Evolutionary conservation across 2,888 invertebrate species (phyloP), one percentile per base, ranked within the genome.

Genomic region (Mesoligia furuncula): DNA sequence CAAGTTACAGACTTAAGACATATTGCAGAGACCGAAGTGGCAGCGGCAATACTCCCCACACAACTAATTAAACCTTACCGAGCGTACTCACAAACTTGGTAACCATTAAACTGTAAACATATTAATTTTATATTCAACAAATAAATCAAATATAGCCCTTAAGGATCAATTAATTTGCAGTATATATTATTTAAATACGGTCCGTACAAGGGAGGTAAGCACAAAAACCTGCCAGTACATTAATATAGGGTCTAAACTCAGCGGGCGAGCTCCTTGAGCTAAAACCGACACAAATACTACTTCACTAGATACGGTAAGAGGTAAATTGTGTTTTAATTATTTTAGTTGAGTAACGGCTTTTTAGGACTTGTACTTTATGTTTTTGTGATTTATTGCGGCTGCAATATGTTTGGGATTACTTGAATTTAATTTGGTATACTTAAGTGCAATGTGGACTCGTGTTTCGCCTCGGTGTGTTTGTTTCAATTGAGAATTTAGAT

Each of bases 251-350:
- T 69, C 62, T 85, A 64, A 67, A 51, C 87, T 17, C 87, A 85
- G 85, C 79, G 78, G 87, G 87, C 24, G 85, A 75, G 45, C 76
- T 81, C 87, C 85, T 85, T 83, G 85, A 83, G 81, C 79, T 77
- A 74, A 54, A 85, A 78, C 73, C 64, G 62, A 67, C 78, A 66
- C 39, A 48, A 73, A 71, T 75, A 84, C 57, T 45, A 3, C 36
- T 1, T 39, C 2, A 31, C 84, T 84, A 68, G 70, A 84, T 79
- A 79, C 48, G 79, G 85, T 42, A n/a, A 27, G 59, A 71, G 7
- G 36, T 81, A 81, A 82, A 75, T 79, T 79, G 65, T 65, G 78
- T 79, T 82, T 85, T 82, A 85, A 84, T 85, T 71, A 85, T 81
- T 75, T 51, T 39, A 68, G 54, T 82, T 65, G 74, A 77, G n/a